Percentiles rank a stretch among this genome's conserved stretches.
phyloP scores from a whole-genome alignment of 1,140 invertebrate species.

The Drosophila tsacasi region DNA sequence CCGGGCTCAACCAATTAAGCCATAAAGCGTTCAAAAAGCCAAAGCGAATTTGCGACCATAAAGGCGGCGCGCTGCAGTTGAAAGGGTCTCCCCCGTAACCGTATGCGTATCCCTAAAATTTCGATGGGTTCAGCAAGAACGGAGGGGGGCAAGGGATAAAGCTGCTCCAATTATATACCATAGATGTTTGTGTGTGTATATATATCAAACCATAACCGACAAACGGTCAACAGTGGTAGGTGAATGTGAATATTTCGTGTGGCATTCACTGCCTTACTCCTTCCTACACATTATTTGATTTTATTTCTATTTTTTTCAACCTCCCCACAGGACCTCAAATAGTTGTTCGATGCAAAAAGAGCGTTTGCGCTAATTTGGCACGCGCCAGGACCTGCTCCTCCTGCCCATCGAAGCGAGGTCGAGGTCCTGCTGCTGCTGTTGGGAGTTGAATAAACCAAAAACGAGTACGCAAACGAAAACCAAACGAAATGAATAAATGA shows the following conservation, averaged over 20 bases:
- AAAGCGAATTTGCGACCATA: slow-evolving; percentile 80
- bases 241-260: slow-evolving; percentile 14
- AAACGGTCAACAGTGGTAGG: slow-evolving; percentile 11
- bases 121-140: neutral
- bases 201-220: slow-evolving; percentile 1
- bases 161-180: slow-evolving; percentile 34
- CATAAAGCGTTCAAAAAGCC: slow-evolving; percentile 83
- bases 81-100: slow-evolving; percentile 23
- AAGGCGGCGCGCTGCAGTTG: slow-evolving; percentile 58
- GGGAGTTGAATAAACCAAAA: slow-evolving; percentile 48
- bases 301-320: too few relatives aligned
- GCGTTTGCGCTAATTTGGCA: slow-evolving; percentile 77
- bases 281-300: neutral
- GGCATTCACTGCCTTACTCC: too few relatives aligned
- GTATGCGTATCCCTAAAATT: slow-evolving; percentile 14
- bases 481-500: slow-evolving; percentile 71
- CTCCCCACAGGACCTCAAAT: slow-evolving; percentile 43
- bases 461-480: slow-evolving; percentile 2
- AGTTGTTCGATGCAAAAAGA: slow-evolving; percentile 65
- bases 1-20: slow-evolving; percentile 67
- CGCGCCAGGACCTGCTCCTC: slow-evolving; percentile 51
- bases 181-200: neutral
- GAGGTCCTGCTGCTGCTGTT: slow-evolving; percentile 22
- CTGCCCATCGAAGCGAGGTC: slow-evolving; percentile 63
- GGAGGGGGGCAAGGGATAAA: too few relatives aligned